Percentiles rank a stretch among this genome's conserved stretches.
phyloP scores from a whole-genome alignment of 2,113 vertebrate genomes.

The Progne subis region DNA sequence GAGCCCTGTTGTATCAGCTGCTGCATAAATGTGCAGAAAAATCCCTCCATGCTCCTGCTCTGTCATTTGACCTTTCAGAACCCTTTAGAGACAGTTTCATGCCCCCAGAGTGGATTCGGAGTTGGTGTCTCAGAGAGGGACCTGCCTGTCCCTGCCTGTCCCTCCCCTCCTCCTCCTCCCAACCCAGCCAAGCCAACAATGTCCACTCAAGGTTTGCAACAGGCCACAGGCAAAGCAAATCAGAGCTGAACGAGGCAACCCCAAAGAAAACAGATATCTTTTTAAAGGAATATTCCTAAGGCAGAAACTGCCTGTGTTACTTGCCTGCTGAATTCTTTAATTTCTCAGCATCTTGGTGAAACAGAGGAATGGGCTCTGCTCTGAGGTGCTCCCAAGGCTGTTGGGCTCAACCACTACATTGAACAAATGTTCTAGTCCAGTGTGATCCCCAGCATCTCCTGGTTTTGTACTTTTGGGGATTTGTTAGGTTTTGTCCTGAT shows the following conservation, averaged over 20 bases:
- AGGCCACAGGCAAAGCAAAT: background rate
- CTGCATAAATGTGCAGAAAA: accelerated
- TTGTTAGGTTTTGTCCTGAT: background rate
- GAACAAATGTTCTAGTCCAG: background rate
- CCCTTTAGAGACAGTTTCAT: background rate
- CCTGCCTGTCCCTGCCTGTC: background rate
- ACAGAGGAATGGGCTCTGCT: background rate
- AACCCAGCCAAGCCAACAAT: background rate
- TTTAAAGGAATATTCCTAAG: background rate
- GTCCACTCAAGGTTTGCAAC: background rate
- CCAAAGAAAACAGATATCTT: accelerated
- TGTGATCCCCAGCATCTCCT: background rate
- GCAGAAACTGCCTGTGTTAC: background rate
- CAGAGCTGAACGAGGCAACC: background rate
- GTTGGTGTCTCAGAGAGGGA: background rate
- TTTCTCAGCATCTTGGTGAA: background rate
- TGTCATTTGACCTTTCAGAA: background rate
- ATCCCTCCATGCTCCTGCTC: background rate
- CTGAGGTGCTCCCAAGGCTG: background rate
- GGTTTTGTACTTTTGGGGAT: background rate
- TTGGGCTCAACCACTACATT: background rate
- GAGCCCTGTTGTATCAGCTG: background rate
- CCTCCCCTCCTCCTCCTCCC: background rate
- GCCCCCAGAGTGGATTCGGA: background rate
- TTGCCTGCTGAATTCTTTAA: background rate